phyloP scores from a whole-genome alignment of 1,140 invertebrate species.

The Schlechtendalia chinensis region DNA sequence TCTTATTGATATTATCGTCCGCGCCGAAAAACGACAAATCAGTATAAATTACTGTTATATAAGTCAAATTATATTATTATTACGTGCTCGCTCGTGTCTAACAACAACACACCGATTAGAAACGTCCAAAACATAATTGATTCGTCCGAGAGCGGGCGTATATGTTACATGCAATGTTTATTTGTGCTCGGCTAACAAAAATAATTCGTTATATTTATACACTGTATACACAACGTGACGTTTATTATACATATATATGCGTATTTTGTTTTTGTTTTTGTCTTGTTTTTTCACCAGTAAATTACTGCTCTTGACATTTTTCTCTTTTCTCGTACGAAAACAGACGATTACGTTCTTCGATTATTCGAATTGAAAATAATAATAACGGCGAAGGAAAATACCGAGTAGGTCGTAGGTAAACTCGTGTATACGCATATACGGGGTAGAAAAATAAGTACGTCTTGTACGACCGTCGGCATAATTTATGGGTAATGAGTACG shows the following conservation, averaged over 20 bases:
- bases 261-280: neutral
- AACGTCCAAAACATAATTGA: slow-evolving; percentile 34
- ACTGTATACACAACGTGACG: neutral
- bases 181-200: slow-evolving; percentile 7
- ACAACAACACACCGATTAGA: slow-evolving; percentile 42
- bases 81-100: neutral
- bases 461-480: too few species aligned
- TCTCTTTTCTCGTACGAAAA: slow-evolving; percentile 19
- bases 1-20: slow-evolving; percentile 4
- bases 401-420: slow-evolving; percentile 27
- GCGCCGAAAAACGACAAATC: slow-evolving; percentile 30
- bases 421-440: neutral
- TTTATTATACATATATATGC: neutral
- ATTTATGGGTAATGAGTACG: too few species aligned
- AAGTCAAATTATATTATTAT: too few species aligned
- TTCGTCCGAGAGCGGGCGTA: slow-evolving; percentile 19
- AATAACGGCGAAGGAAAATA: neutral
- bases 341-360: slow-evolving; percentile 13
- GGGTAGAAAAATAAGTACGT: too few species aligned
- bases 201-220: neutral
- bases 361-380: neutral
- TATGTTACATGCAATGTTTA: neutral
- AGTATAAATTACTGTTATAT: neutral
- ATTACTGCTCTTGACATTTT: slow-evolving; percentile 15
- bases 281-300: slow-evolving; percentile 4